Evolutionary conservation across 2,113 vertebrate species (phyloP), one percentile per base, ranked within the genome.

Genomic region (Cololabis saira): DNA sequence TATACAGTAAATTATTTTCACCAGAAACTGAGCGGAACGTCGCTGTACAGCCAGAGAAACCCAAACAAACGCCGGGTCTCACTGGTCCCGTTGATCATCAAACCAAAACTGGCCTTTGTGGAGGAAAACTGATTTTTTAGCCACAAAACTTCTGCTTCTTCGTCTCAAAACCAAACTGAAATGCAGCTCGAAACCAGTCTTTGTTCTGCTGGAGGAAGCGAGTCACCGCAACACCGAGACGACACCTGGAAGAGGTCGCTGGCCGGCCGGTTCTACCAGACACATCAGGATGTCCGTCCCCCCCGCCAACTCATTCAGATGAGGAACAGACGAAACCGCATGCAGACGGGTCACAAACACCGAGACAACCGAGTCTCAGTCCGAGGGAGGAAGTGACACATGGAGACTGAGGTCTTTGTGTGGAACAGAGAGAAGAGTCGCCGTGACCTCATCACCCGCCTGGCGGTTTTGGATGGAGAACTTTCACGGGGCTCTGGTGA

Each of bases 381-480:
- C 33, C 5, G 6, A 7, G 6, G 10, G 6, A 37, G 33, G 33
- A 37, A 37, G 6, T 37, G 33, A 37, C 33, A 1, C 24, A 3
- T 27, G 2, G 3, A 27, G 24, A 27, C 24, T 27, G 24, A 2
- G 24, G 24, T 5, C 24, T 27, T 27, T 27, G 24, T 27, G 5
- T 37, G 10, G 33, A 37, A 9, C 33, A 37, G 13, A 57, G 64
- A 63, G 50, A n/a, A 42, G 85, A 87, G 72, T 81, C 81, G 79
- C 63, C 42, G 49, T 56, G 80, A 89, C 85, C 85, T 18, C 19
- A 83, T 66, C 69, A 48, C 68, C 45, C 33, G 68, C 64, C 54
- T 61, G 58, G 68, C 16, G 37, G 66, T 41, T 72, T 62, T 71
- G 75, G 85, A 84, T 84, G 87, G 87, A 85, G 83, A 75, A 70